Conservation (phyloP, 2,113 vertebrate genomes). For the Calypte anna region DNA sequence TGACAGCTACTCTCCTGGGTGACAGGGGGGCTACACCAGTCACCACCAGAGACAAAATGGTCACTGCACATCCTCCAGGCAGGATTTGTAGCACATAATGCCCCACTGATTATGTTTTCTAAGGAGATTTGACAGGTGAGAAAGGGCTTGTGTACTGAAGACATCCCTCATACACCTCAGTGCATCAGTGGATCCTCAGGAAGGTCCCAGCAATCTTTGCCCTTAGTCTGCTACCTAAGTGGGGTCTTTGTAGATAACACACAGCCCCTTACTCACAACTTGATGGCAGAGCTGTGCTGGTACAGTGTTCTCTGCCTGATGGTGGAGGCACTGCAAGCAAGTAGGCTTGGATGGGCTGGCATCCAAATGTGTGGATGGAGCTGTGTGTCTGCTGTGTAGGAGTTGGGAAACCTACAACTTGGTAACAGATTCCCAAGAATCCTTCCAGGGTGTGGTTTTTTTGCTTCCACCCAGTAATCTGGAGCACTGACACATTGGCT, state of each 20-base stretch:
- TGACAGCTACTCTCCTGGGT: neutral
- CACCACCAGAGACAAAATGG: neutral
- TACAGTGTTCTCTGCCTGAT: neutral
- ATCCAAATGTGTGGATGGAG: too few relatives aligned
- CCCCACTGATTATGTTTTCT: neutral
- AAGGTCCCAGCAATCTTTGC: neutral
- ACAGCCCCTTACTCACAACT: neutral
- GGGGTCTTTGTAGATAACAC: neutral
- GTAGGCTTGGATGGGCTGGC: neutral
- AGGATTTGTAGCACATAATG: neutral
- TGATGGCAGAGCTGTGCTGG: neutral
- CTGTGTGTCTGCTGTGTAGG: neutral
- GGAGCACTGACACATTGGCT: neutral
- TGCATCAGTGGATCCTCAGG: neutral
- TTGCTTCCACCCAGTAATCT: neutral
- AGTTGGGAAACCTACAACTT: neutral
- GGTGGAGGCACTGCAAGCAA: neutral
- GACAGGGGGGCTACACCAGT: neutral
- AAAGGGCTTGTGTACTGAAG: neutral
- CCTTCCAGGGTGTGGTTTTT: neutral
- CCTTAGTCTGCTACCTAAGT: fast-evolving
- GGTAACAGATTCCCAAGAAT: neutral
- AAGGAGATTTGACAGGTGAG: neutral
- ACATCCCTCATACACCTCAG: fast-evolving
- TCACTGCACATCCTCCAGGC: neutral